phyloP scores from a whole-genome alignment of 2,113 vertebrate species.

The Trachemys scripta region DNA sequence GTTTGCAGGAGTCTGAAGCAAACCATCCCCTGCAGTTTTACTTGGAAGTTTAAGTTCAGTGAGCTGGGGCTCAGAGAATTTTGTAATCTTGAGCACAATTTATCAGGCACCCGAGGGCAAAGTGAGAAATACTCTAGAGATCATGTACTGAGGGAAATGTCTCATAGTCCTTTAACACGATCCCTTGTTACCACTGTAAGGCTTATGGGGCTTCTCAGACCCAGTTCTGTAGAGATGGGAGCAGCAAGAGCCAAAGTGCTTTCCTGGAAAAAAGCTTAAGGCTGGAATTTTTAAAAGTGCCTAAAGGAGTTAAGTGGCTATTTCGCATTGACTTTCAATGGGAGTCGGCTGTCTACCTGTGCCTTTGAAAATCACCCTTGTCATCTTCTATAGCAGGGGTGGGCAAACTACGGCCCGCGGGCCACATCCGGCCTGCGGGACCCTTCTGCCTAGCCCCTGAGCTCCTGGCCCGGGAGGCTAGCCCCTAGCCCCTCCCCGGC shows the following conservation, averaged over 20 bases:
- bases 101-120: neutral
- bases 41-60: neutral
- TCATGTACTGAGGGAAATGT: rapidly evolving
- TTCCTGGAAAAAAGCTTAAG: neutral
- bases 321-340: neutral
- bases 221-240: neutral
- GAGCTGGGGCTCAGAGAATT: neutral
- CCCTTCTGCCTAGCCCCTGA: no score
- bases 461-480: no score
- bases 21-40: neutral
- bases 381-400: no score
- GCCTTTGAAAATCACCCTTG: neutral
- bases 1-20: neutral
- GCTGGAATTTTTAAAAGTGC: neutral
- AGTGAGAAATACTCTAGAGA: neutral
- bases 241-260: rapidly evolving
- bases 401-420: no score
- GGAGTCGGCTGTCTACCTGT: neutral
- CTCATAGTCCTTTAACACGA: neutral
- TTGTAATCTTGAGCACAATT: neutral
- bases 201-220: neutral
- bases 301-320: neutral
- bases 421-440: no score
- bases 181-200: neutral
- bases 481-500: no score